Percentiles rank a stretch among this genome's conserved stretches.
phyloP scores from a whole-genome alignment of 2,888 invertebrate species.

The Cephus sareptanus region DNA sequence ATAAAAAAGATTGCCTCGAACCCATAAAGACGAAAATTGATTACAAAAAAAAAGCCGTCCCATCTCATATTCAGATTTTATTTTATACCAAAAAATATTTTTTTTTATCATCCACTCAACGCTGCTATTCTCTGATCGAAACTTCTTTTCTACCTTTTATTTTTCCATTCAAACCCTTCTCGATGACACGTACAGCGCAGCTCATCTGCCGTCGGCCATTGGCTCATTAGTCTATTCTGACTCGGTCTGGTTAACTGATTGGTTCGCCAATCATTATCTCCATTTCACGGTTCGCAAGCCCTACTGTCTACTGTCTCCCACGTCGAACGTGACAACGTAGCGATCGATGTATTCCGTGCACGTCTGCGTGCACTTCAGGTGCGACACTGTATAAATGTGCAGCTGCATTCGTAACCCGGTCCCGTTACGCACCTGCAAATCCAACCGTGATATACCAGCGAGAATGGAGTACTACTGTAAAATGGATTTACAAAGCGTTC shows the following conservation, averaged over 20 bases:
- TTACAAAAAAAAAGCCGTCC: no score
- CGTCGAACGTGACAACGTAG: constrained; percentile 31
- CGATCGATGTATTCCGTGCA: constrained; percentile 34
- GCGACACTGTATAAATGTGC: constrained; percentile 17
- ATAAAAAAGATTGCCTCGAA: no score
- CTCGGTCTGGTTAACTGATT: constrained; percentile 60
- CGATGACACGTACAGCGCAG: constrained; percentile 9
- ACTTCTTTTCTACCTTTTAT: no score
- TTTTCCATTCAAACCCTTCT: neutral
- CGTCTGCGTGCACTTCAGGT: constrained; percentile 23
- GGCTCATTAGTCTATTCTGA: constrained; percentile 53
- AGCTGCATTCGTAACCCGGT: constrained; percentile 15
- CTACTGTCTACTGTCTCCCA: constrained; percentile 48
- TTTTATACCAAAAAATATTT: neutral
- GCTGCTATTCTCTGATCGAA: neutral
- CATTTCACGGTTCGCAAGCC: constrained; percentile 57
- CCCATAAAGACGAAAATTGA: no score
- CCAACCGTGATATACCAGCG: neutral
- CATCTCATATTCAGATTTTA: neutral
- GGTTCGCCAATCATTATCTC: constrained; percentile 61
- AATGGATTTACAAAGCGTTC: neutral
- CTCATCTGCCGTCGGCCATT: neutral
- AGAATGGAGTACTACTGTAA: neutral
- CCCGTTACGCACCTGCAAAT: neutral
- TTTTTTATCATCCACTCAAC: neutral